Evolutionary conservation across 2,888 invertebrate genomes (phyloP).

Genomic region (Aporophyla nigra): DNA sequence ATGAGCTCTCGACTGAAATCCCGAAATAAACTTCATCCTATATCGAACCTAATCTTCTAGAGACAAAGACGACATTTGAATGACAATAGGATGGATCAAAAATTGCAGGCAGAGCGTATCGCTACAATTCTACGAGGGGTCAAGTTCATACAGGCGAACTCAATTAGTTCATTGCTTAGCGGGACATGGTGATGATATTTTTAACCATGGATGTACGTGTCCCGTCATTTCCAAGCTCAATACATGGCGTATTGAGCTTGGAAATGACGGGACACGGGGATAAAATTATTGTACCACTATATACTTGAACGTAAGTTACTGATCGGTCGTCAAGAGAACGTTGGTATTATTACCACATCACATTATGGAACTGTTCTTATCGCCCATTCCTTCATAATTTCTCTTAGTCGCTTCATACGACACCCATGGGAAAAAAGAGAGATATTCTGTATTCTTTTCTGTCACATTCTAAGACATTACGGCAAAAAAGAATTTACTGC

Average conservation of each 20-base stretch:
- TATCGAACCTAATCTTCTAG: slow-evolving; percentile 45
- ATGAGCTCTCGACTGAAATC: slow-evolving; percentile 31
- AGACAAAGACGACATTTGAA: slow-evolving; percentile 68
- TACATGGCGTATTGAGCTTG: slow-evolving; percentile 27
- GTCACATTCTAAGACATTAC: slow-evolving; percentile 25
- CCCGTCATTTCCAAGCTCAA: too few relatives aligned
- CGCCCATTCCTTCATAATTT: background rate
- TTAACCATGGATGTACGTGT: slow-evolving; percentile 49
- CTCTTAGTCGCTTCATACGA: background rate
- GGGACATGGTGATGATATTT: slow-evolving; percentile 69
- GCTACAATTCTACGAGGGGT: slow-evolving; percentile 79
- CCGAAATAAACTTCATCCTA: slow-evolving; percentile 39
- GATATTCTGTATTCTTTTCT: slow-evolving; percentile 20
- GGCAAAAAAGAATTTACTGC: slow-evolving; percentile 39
- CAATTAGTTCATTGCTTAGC: slow-evolving; percentile 80
- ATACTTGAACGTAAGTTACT: background rate
- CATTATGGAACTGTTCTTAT: background rate
- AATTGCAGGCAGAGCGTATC: slow-evolving; percentile 73
- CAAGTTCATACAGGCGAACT: slow-evolving; percentile 80
- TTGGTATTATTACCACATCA: background rate
- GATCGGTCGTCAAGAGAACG: background rate
- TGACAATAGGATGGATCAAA: slow-evolving; percentile 54
- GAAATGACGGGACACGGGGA: slow-evolving; percentile 1
- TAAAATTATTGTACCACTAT: slow-evolving; percentile 1
- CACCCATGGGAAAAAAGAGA: slow-evolving; percentile 16